Percentiles rank a stretch among this genome's conserved stretches.
These are phyloP conservation scores for Chrysochloris asiatica DNA, from an alignment of 2,113 vertebrate genomes.

Conservation along the genomic window DNA sequence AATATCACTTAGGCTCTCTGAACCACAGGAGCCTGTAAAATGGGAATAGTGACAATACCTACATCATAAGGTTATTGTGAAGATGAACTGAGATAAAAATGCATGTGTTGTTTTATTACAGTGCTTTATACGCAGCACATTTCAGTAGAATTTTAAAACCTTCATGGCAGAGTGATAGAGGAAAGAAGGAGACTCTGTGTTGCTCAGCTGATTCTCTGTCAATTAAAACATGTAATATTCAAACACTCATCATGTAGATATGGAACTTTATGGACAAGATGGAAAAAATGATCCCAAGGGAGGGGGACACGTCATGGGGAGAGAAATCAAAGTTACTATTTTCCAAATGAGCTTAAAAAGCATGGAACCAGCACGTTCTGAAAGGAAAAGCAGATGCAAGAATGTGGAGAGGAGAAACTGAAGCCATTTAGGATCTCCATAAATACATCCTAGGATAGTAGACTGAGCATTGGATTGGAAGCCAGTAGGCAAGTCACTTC, in stretches of 20 bases:
- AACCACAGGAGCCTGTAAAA: background rate
- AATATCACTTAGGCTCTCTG: background rate
- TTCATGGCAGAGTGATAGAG: background rate
- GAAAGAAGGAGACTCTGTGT: background rate
- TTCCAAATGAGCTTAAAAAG: slow-evolving; percentile 49
- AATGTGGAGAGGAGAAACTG: background rate
- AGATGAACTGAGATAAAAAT: background rate
- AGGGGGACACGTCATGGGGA: background rate
- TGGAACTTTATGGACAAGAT: background rate
- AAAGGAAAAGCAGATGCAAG: background rate
- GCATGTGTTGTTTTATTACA: slow-evolving; percentile 1
- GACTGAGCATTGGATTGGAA: background rate
- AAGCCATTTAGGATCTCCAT: background rate
- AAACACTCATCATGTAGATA: slow-evolving; percentile 22
- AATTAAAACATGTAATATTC: slow-evolving; percentile 21
- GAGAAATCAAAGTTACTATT: slow-evolving; percentile 2
- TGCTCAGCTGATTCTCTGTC: background rate
- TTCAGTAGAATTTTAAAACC: background rate
- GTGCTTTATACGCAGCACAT: background rate
- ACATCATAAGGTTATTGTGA: background rate
- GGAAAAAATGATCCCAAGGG: background rate
- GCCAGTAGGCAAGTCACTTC: background rate
- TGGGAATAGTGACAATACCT: background rate
- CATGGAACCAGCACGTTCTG: background rate
- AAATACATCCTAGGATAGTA: background rate